Base-by-base conservation (phyloP, 2,113 vertebrate genomes). In the Lutjanus erythropterus region DNA sequence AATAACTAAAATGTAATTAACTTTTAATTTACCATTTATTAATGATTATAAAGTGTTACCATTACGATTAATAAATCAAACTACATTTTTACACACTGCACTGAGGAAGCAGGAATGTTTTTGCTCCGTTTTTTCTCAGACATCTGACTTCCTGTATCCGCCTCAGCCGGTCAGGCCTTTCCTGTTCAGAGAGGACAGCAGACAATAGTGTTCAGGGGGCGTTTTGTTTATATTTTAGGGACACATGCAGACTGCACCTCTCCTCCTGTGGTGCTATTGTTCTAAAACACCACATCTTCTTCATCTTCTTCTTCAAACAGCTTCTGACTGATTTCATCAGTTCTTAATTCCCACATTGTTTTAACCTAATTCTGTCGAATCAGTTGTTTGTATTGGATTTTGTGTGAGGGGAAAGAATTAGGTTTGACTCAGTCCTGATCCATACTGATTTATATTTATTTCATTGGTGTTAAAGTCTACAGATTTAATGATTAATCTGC, bases 201-300 rank as follows among this genome's bases (percentile, higher is more conserved):
- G 47, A 89, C 89, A 88, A 91, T 85, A 46, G 90, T 29, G 58
- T 65, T 72, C 44, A 44, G 18, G 2, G 39, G 44, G 47, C 19
- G 50, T 37, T 12, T 25, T 85, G 23, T 86, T 85, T 52, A 66
- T 11, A 21, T 66, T 37, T 27, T 3, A 68, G 14, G 41, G 10
- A 10, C 8, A 44, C 61, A 56, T 60, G 65, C 31, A 69, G 58
- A 53, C 59, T 37, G 42, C 10, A 14, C n/a, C n/a, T 60, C 25
- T 72, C 29, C 47, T 73, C 72, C 75, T 75, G 73, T 44, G 62
- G 89, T 7, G 67, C 60, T n/a, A 71, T 91, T 91, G 84, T 88
- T 75, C 25, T 27, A 11, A 16, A 62, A 25, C 15, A 27, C 16
- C 9, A 33, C 14, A 64, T 35, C 35, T 5, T 18, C 23, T 16